Percentiles rank a stretch among this genome's conserved stretches.
These are phyloP conservation scores for Nematostella vectensis DNA, from an alignment of 92 coral and sea anemone genomes.

Conservation along the genomic window DNA sequence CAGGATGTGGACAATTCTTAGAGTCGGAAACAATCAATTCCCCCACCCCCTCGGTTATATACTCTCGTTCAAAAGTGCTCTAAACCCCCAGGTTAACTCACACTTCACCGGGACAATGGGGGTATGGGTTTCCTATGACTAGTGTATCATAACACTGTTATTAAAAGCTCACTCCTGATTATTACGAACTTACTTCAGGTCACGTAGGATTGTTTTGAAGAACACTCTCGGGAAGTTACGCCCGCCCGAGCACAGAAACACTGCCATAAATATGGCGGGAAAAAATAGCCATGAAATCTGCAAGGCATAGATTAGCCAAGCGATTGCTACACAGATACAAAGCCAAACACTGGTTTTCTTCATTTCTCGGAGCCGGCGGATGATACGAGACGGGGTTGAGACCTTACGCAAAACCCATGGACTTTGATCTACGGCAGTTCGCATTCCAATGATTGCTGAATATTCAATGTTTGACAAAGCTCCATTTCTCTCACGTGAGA, in stretches of 20 bases:
- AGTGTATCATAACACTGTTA: too few relatives aligned
- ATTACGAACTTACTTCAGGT: constrained; percentile 72
- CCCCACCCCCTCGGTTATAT: too few relatives aligned
- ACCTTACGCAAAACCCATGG: not conserved
- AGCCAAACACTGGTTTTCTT: constrained; percentile 31
- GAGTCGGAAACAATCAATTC: too few relatives aligned
- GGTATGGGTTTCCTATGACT: too few relatives aligned
- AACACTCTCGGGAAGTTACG: constrained; percentile 64
- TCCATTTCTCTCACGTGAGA: too few relatives aligned
- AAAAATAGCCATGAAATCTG: constrained; percentile 52
- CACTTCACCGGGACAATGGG: too few relatives aligned
- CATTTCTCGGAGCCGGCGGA: constrained; percentile 32
- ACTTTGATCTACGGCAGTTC: not conserved
- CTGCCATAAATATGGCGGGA: constrained; percentile 41
- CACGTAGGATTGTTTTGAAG: constrained; percentile 74
- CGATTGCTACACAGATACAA: constrained; percentile 17
- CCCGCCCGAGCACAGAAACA: constrained; percentile 87
- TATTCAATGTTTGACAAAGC: too few relatives aligned
- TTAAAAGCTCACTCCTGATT: too few relatives aligned
- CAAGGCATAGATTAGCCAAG: constrained; percentile 29
- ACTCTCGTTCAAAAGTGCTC: too few relatives aligned
- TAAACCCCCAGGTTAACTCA: too few relatives aligned
- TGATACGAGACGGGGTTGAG: not conserved
- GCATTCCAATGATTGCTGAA: constrained; percentile 7
- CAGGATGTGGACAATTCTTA: too few relatives aligned